A percentile compares a stretch with the other conserved stretches of the same genome.
phyloP scores from a whole-genome alignment of 2,797 vertebrate species.

The Cyprinodon diabolis region DNA sequence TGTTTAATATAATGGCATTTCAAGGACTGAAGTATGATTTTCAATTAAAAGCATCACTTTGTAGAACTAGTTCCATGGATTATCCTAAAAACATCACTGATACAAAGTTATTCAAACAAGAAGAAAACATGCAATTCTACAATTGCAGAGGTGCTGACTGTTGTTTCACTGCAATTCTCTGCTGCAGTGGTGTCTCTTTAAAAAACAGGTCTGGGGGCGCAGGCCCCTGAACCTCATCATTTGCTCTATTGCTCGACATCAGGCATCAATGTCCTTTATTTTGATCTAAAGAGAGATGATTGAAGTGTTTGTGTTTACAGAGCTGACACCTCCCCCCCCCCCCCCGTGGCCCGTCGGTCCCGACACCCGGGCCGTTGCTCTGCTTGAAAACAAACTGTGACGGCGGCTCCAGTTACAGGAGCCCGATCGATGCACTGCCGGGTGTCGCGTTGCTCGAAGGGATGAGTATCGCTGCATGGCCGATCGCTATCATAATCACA shows the following conservation, averaged over 20 bases:
- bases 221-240: conserved; percentile 54
- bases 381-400: conserved; percentile 81
- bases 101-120: background rate
- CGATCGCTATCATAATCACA: conserved; percentile 85
- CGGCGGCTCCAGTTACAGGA: conserved; percentile 66
- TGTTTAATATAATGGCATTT: too few relatives aligned
- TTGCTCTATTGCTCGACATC: conserved; percentile 36
- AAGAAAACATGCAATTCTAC: background rate
- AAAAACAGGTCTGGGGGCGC: conserved; percentile 26
- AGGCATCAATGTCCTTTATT: conserved; percentile 38
- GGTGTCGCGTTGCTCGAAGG: conserved; percentile 76
- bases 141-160: background rate
- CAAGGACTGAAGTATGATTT: too few relatives aligned
- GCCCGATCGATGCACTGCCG: conserved; percentile 72
- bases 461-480: conserved; percentile 75
- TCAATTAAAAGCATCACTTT: background rate
- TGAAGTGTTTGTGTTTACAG: conserved; percentile 53
- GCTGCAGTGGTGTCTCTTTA: conserved; percentile 37
- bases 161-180: background rate
- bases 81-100: background rate
- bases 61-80: background rate
- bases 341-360: conserved; percentile 49
- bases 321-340: conserved; percentile 9
- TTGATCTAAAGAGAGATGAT: conserved; percentile 49
- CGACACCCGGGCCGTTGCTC: conserved; percentile 59